A percentile compares a stretch with the other conserved stretches of the same genome.
phyloP scores from a whole-genome alignment of 1,140 invertebrate genomes.

The Camponotus pennsylvanicus region DNA sequence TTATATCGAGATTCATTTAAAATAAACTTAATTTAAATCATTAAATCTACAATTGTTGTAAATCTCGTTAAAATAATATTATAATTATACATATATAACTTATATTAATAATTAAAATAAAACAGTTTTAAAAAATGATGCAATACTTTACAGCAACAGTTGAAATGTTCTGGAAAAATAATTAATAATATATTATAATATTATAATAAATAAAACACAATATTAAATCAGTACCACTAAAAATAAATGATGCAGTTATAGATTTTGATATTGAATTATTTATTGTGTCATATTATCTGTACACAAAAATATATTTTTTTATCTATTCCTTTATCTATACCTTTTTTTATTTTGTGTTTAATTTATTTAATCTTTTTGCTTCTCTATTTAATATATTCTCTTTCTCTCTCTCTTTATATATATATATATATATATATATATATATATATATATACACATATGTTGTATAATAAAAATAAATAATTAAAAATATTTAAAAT shows the following conservation, averaged over 20 bases:
- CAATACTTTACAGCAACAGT: too few relatives aligned
- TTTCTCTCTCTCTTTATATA: too few relatives aligned
- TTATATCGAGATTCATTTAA: neutral
- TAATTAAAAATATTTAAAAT: neutral
- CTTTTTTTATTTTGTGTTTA: neutral
- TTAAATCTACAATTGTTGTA: neutral
- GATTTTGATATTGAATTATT: neutral
- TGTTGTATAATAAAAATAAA: neutral
- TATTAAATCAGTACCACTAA: too few relatives aligned
- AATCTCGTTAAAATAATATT: neutral
- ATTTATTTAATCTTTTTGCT: neutral
- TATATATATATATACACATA: too few relatives aligned
- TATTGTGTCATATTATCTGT: conserved; percentile 1
- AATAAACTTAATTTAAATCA: neutral
- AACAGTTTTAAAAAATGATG: neutral
- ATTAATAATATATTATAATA: too few relatives aligned
- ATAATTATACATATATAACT: neutral
- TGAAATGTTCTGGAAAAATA: too few relatives aligned
- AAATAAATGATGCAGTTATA: too few relatives aligned
- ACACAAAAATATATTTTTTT: neutral
- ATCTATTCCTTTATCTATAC: neutral
- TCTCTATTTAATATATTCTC: neutral
- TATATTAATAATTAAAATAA: neutral
- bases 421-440: too few relatives aligned
- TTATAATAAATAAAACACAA: too few relatives aligned